phyloP scores from a whole-genome alignment of 1,140 invertebrate genomes.

The Ylistrum balloti region DNA sequence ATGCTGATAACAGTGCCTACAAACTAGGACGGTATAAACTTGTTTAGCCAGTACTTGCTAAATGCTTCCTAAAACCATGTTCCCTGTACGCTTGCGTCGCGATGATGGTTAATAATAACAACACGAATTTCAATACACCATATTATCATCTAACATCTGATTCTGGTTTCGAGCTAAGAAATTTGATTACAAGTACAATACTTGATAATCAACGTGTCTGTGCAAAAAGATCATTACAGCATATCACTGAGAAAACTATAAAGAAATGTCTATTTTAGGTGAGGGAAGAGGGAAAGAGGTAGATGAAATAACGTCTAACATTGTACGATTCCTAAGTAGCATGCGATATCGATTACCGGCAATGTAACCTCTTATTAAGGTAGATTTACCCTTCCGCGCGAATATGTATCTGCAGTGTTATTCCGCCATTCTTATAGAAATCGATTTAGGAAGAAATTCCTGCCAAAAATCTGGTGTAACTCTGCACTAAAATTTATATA shows the following conservation, averaged over 20 bases:
- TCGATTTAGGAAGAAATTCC: background rate
- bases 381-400: constrained; percentile 26
- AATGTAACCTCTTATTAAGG: constrained; percentile 3
- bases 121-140: background rate
- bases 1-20: too few relatives aligned
- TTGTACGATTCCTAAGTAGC: background rate
- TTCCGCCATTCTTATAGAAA: background rate
- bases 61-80: background rate
- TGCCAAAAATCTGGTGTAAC: constrained; percentile 6
- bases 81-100: background rate
- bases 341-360: constrained; percentile 5
- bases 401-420: background rate
- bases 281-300: background rate
- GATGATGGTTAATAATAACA: background rate
- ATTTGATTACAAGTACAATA: background rate
- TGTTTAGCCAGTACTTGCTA: too few relatives aligned
- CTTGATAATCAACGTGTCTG: background rate
- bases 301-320: background rate
- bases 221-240: background rate
- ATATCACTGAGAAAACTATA: background rate
- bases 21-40: too few relatives aligned
- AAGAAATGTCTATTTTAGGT: background rate
- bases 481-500: background rate
- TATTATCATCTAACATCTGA: background rate
- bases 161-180: background rate